Evolutionary conservation across 2,888 invertebrate species (phyloP).

Genomic region (Synanthedon formicaeformis): DNA sequence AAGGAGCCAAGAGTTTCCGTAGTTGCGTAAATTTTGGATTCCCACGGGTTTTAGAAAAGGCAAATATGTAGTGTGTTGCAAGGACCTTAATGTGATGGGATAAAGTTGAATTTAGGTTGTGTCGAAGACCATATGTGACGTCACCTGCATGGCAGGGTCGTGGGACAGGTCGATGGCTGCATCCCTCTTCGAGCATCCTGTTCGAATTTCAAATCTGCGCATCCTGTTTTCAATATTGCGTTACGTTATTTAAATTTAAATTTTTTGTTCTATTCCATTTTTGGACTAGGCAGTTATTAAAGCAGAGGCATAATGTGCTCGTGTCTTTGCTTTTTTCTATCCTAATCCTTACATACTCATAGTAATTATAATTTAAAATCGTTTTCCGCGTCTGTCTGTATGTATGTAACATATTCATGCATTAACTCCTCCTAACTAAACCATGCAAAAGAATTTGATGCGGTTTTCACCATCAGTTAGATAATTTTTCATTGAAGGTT

Average conservation of each 20-base stretch:
- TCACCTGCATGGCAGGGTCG: constrained; percentile 62
- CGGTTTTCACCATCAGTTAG: too few relatives aligned
- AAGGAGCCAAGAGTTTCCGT: constrained; percentile 43
- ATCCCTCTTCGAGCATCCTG: constrained; percentile 61
- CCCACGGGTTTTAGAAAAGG: constrained; percentile 38
- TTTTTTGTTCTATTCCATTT: too few relatives aligned
- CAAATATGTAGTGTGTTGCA: neutral
- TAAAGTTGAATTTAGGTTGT: constrained; percentile 13
- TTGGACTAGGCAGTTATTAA: too few relatives aligned
- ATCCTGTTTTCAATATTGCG: constrained; percentile 28
- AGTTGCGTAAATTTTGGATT: constrained; percentile 46
- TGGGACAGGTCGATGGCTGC: constrained; percentile 51
- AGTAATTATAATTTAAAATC: too few relatives aligned
- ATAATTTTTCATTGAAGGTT: too few relatives aligned
- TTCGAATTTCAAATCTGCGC: constrained; percentile 42
- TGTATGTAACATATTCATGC: too few relatives aligned
- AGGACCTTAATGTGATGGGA: constrained; percentile 3
- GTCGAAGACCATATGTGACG: constrained; percentile 25
- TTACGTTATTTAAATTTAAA: neutral
- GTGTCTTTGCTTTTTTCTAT: too few relatives aligned
- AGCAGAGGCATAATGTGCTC: too few relatives aligned
- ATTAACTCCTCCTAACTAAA: too few relatives aligned
- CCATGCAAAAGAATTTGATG: too few relatives aligned
- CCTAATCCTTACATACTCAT: too few relatives aligned
- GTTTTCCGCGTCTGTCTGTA: too few relatives aligned